Base-by-base conservation (phyloP, 2,113 vertebrate species). In the Gambusia affinis region DNA sequence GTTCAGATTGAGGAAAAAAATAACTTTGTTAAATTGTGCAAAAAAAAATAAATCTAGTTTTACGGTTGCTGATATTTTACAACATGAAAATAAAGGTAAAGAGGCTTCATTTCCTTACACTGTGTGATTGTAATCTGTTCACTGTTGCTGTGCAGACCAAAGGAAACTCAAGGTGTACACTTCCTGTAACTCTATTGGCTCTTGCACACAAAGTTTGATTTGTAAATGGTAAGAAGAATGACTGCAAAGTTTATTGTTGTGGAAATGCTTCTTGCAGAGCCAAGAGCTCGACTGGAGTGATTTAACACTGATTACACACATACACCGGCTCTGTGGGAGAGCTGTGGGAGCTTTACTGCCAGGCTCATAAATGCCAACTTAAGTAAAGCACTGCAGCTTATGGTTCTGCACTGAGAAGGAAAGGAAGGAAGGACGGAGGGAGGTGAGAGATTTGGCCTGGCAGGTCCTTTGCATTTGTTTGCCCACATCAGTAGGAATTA, bases 301-400 rank as follows among this genome's bases (percentile, higher is more conserved):
- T 89, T 87, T 91, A 86, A 65, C 82, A 60, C 82, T 76, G 78
- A 88, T 79, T 81, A 72, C 63, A 77, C 62, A 65, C 75, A 75
- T 15, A 57, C 61, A 61, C 70, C 31, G 60, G 17, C 35, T 2
- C 64, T 65, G 19, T 1, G 28, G 39, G 71, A 78, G 82, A 61
- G 63, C 3, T 14, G 76, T 33, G 73, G 75, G 64, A 47, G 70
- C 64, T 87, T 88, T 82, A 80, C 61, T 79, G 79, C 72, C 79
- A 62, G 73, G 12, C 77, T 85, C 86, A 87, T 84, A 81, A 91
- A 87, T 75, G 74, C 83, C 88, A 89, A 73, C 81, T 88, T 78
- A 86, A 75, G 76, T 57, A 85, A 89, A 85, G 82, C 75, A 76
- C 65, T 63, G 75, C 74, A 78, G 85, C 83, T 87, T 82, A 81